Percentiles rank a stretch among this genome's conserved stretches.
phyloP scores from a whole-genome alignment of 2,797 vertebrate species.

The Mus caroli region DNA sequence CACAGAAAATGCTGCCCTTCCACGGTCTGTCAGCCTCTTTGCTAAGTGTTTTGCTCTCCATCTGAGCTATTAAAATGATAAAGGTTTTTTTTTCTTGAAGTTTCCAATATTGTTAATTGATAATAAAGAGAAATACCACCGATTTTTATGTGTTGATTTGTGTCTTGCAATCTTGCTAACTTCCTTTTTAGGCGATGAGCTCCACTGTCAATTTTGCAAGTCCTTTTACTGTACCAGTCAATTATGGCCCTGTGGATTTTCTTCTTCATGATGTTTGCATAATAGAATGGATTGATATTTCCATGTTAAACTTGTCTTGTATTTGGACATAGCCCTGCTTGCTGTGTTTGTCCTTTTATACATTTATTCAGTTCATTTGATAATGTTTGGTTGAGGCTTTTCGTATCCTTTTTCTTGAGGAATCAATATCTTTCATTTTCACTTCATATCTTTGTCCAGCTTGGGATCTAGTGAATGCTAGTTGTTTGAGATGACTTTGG shows the following conservation, averaged over 20 bases:
- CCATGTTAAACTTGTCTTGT: neutral
- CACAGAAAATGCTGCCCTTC: neutral
- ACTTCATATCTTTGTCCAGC: neutral
- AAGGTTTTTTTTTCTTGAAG: neutral
- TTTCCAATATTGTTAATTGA: slow-evolving; percentile 21
- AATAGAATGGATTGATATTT: slow-evolving; percentile 8
- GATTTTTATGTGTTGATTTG: neutral
- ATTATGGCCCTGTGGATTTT: slow-evolving; percentile 6
- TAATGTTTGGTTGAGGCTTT: slow-evolving; percentile 38
- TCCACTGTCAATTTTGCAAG: slow-evolving; percentile 13
- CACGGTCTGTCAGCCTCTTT: neutral
- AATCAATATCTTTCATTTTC: neutral
- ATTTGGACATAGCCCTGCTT: slow-evolving; percentile 34
- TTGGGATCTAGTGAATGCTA: neutral
- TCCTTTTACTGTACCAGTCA: neutral
- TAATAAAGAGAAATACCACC: neutral
- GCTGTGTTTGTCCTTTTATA: neutral
- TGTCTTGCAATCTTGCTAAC: neutral
- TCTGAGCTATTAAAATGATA: slow-evolving; percentile 9
- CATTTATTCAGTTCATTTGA: neutral
- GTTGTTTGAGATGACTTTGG: neutral
- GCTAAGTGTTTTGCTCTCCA: neutral
- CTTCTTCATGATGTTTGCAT: slow-evolving; percentile 40
- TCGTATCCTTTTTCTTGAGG: neutral
- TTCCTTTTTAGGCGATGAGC: slow-evolving; percentile 20